A percentile compares a stretch with the other conserved stretches of the same genome.
Evolutionary conservation across 2,888 invertebrate genomes (phyloP).

Genomic region (Meganola albula): DNA sequence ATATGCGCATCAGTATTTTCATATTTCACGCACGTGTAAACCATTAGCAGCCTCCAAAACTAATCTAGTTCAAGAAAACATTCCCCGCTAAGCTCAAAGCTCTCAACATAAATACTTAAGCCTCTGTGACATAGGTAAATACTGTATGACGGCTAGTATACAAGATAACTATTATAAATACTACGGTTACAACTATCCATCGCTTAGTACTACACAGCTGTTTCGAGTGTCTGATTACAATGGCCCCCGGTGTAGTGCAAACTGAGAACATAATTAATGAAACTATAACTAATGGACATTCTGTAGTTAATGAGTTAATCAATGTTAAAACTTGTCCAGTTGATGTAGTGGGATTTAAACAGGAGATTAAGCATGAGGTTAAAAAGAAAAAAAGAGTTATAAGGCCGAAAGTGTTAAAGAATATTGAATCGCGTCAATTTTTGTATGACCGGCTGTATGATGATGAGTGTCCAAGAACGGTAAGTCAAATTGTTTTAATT

Average conservation of each 20-base stretch:
- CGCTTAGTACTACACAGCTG: conserved; percentile 52
- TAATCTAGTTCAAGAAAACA: too few species aligned
- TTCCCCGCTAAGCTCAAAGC: conserved; percentile 15
- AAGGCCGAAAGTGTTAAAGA: conserved; percentile 62
- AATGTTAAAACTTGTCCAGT: conserved; percentile 43
- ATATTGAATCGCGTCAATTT: conserved; percentile 51
- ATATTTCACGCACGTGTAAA: too few species aligned
- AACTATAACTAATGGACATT: conserved; percentile 30
- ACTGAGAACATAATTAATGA: conserved; percentile 44
- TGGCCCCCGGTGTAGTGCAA: conserved; percentile 62
- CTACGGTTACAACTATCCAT: conserved; percentile 37
- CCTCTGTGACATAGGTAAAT: conserved; percentile 16
- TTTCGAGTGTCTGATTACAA: conserved; percentile 25
- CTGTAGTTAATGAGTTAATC: conserved; percentile 36
- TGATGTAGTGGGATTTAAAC: conserved; percentile 26
- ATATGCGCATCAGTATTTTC: too few species aligned
- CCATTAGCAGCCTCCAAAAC: too few species aligned
- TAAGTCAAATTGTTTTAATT: conserved; percentile 38
- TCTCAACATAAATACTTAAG: conserved; percentile 20
- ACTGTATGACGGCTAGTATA: conserved; percentile 17
- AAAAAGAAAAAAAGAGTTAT: conserved; percentile 45
- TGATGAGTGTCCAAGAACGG: conserved; percentile 53
- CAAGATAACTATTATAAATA: conserved; percentile 64
- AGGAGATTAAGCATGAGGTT: conserved; percentile 20
- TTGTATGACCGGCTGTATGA: conserved; percentile 64